These are phyloP conservation scores for Leptinotarsa tumamoca DNA, from an alignment of 2,888 invertebrate genomes.

Conservation along the genomic window DNA sequence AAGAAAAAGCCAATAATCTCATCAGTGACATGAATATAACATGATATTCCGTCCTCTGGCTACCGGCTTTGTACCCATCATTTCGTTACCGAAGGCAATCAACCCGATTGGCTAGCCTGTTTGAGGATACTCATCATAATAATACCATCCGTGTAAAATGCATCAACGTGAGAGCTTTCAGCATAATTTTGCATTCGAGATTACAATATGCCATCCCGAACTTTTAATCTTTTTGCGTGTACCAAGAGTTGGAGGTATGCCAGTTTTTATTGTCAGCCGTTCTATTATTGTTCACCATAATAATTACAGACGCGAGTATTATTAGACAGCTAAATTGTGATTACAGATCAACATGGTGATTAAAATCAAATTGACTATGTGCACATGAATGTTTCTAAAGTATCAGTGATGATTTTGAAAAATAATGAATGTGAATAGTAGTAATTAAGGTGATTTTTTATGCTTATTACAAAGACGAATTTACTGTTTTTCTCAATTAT, in stretches of 20 bases:
- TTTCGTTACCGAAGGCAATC: conserved; percentile 5
- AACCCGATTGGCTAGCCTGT: not conserved
- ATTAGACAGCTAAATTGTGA: conserved; percentile 1
- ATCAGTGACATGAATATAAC: not conserved
- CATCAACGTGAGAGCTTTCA: conserved; percentile 28
- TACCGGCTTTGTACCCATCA: not conserved
- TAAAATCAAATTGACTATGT: not conserved
- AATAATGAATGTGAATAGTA: not conserved
- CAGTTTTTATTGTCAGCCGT: conserved; percentile 37
- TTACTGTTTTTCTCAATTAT: too few relatives aligned
- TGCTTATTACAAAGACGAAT: too few relatives aligned
- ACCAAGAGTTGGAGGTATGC: conserved; percentile 27
- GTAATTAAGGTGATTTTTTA: too few relatives aligned
- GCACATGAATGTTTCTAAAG: not conserved
- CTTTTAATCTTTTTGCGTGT: conserved; percentile 38
- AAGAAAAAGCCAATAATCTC: not conserved
- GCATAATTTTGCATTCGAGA: conserved; percentile 37
- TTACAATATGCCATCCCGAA: conserved; percentile 28
- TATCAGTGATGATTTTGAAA: not conserved
- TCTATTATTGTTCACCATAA: conserved; percentile 39
- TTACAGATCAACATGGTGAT: not conserved
- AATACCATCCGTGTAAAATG: conserved; percentile 26
- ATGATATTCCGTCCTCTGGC: conserved; percentile 7
- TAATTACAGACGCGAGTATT: conserved; percentile 28
- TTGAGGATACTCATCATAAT: not conserved